These are phyloP conservation scores for Drosophila gaucha DNA, from an alignment of 2,888 invertebrate genomes.

Conservation along the genomic window DNA sequence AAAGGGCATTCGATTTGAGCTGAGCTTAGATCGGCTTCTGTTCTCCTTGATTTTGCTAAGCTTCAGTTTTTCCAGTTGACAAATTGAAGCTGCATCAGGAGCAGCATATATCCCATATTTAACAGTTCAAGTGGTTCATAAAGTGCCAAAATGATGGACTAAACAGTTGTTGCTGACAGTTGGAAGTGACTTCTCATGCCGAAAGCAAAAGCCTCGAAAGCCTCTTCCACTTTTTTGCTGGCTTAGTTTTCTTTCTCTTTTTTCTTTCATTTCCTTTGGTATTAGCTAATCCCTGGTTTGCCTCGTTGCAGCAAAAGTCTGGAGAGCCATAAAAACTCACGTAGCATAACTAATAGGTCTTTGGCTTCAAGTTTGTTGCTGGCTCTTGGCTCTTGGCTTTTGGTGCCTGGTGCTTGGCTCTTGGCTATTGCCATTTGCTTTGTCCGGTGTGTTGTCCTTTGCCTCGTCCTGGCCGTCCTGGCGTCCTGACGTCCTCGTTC, in stretches of 20 bases:
- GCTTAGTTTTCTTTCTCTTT: not conserved
- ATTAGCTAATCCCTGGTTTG: slow-evolving; percentile 10
- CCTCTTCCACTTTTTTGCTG: slow-evolving; percentile 2
- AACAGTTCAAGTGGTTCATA: slow-evolving; percentile 6
- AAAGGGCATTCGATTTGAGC: not conserved
- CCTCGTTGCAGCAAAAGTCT: slow-evolving; percentile 15
- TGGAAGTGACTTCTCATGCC: not conserved
- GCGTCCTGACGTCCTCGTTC: slow-evolving; percentile 7
- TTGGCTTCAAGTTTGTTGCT: slow-evolving; percentile 43
- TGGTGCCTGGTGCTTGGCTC: slow-evolving; percentile 2
- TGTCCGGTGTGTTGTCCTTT: not conserved
- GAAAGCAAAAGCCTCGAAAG: slow-evolving; percentile 1
- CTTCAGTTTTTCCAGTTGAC: not conserved
- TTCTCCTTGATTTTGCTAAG: not conserved
- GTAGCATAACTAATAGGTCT: slow-evolving; percentile 65
- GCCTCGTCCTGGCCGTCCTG: not conserved
- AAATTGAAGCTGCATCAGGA: not conserved
- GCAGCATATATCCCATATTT: not conserved
- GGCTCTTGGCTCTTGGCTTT: slow-evolving; percentile 9
- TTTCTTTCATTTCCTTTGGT: not conserved
- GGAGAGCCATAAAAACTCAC: slow-evolving; percentile 51
- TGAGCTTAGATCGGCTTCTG: not conserved
- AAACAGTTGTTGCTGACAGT: not conserved
- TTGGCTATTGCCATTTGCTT: slow-evolving; percentile 10
- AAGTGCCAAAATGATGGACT: slow-evolving; percentile 8